Evolutionary conservation across 2,888 invertebrate genomes (phyloP).

Genomic region (Cenopis cana): DNA sequence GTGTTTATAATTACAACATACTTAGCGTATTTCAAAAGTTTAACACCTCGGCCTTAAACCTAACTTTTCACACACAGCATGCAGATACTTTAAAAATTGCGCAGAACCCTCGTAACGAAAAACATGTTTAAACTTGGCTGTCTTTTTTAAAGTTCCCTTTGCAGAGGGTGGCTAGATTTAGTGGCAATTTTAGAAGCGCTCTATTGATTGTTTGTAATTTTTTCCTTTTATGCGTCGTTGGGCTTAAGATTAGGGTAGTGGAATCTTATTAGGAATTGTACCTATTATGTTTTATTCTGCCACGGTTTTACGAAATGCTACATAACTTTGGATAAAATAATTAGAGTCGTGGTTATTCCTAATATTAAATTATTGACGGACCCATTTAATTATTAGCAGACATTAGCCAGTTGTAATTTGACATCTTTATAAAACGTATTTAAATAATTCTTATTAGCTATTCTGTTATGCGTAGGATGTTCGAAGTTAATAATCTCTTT

Average conservation of each 20-base stretch:
- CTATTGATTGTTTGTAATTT: conserved; percentile 75
- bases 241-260: conserved; percentile 52
- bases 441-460: too few relatives aligned
- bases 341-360: neutral
- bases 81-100: neutral
- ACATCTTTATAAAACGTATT: neutral
- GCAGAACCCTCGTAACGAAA: neutral
- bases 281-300: conserved; percentile 27
- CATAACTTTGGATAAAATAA: neutral
- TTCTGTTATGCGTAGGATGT: too few relatives aligned
- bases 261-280: conserved; percentile 35
- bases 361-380: too few relatives aligned
- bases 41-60: neutral
- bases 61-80: neutral
- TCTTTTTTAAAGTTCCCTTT: conserved; percentile 52
- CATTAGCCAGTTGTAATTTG: too few relatives aligned
- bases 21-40: neutral
- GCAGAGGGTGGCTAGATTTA: conserved; percentile 66
- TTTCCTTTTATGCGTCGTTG: conserved; percentile 66
- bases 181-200: conserved; percentile 64
- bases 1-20: conserved; percentile 3
- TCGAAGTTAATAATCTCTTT: too few relatives aligned
- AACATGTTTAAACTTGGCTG: neutral
- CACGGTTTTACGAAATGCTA: neutral
- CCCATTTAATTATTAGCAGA: too few relatives aligned